Percentiles rank a stretch among this genome's conserved stretches.
These are phyloP conservation scores for Dasypolia templi DNA, from an alignment of 2,888 invertebrate genomes.

Conservation along the genomic window DNA sequence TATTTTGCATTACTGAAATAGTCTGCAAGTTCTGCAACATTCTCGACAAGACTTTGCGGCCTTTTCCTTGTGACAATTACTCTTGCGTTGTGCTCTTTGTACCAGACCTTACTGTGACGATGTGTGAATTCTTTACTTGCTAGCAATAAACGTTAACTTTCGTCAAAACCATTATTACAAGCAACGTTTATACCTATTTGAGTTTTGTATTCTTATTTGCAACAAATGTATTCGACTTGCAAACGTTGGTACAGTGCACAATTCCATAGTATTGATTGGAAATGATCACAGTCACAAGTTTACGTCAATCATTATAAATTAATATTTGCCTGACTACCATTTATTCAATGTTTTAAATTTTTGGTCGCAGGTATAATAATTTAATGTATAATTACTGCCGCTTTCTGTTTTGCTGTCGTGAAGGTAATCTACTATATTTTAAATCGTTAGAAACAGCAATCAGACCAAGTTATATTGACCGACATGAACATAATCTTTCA, in stretches of 20 bases:
- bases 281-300: slow-evolving; percentile 27
- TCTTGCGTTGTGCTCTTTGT: slow-evolving; percentile 59
- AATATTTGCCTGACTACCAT: slow-evolving; percentile 24
- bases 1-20: slow-evolving; percentile 64
- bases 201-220: slow-evolving; percentile 34
- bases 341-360: slow-evolving; percentile 43
- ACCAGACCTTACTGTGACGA: slow-evolving; percentile 54
- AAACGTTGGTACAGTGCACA: slow-evolving; percentile 52
- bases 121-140: slow-evolving; percentile 59
- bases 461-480: slow-evolving; percentile 45
- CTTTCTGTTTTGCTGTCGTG: slow-evolving; percentile 52
- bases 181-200: slow-evolving; percentile 14
- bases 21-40: slow-evolving; percentile 66
- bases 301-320: slow-evolving; percentile 37
- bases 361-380: slow-evolving; percentile 64
- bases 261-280: slow-evolving; percentile 28
- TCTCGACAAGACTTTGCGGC: slow-evolving; percentile 58
- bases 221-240: slow-evolving; percentile 50
- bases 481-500: slow-evolving; percentile 34
- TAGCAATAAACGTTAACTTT: slow-evolving; percentile 39
- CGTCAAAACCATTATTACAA: slow-evolving; percentile 22
- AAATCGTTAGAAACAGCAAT: slow-evolving; percentile 40
- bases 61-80: slow-evolving; percentile 57
- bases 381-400: slow-evolving; percentile 54
- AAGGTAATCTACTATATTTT: slow-evolving; percentile 63